Conservation (phyloP, 2,797 vertebrate genomes). For the Gymnothorax reevesii region DNA sequence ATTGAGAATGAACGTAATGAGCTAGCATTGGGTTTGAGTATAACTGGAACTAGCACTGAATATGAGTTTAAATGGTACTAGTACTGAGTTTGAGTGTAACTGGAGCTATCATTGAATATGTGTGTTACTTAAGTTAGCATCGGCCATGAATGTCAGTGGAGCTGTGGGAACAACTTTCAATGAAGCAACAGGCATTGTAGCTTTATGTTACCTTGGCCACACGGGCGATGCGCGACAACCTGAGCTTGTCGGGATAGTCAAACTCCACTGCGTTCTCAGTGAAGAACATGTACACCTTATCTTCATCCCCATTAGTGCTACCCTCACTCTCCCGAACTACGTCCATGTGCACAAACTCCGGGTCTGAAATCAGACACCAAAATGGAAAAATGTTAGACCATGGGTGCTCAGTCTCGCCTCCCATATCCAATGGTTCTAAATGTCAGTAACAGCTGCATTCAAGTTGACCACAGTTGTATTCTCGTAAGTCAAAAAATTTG, state of each 20-base stretch:
- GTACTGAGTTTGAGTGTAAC: too few relatives aligned
- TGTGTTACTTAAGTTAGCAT: too few relatives aligned
- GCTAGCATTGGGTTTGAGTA: too few relatives aligned
- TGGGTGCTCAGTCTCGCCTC: neutral
- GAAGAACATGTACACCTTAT: constrained; percentile 85
- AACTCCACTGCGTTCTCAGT: constrained; percentile 79
- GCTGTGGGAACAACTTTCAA: neutral
- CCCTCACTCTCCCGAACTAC: constrained; percentile 67
- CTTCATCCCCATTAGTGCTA: constrained; percentile 68
- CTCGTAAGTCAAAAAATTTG: neutral
- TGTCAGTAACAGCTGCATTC: too few relatives aligned
- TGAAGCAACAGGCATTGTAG: neutral
- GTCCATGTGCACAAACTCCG: constrained; percentile 76
- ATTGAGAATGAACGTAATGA: too few relatives aligned
- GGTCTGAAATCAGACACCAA: constrained; percentile 55
- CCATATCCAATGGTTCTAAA: neutral
- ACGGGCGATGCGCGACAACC: constrained; percentile 77
- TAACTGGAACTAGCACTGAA: neutral
- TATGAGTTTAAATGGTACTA: neutral
- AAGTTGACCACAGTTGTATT: neutral
- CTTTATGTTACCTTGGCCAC: constrained; percentile 75
- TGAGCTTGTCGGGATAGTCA: constrained; percentile 74
- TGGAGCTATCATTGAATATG: too few relatives aligned
- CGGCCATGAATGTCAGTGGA: too few relatives aligned
- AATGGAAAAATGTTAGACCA: neutral